Evolutionary conservation across 2,113 vertebrate species (phyloP), one percentile per base, ranked within the genome.

Genomic region (Corvus cornix): DNA sequence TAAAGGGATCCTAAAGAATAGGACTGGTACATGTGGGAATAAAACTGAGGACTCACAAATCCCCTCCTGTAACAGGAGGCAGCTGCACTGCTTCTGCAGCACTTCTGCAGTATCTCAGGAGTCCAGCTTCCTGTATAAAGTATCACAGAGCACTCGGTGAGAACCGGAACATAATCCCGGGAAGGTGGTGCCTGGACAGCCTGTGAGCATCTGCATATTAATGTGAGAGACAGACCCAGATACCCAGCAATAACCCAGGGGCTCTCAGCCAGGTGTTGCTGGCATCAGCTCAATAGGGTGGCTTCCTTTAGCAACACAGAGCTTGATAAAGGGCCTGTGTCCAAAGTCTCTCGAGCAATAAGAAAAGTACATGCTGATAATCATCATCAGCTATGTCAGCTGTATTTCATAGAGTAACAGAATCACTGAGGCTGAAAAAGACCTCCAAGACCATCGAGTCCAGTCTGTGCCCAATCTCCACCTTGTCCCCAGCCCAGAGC

Each of bases 381-480:
- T 52, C 23, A 44, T 46, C 33, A 59, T 39, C 77, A 58, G 3
- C 37, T 20, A 1, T 44, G 43, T 31, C 59, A 82, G 39, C 60
- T 81, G 15, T 44, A 52, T 59, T 60, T 59, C 37, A 67, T 0
- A 23, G 67, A 28, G 28, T 16, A 20, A 22, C 28, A 33, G 37
- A 44, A 55, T 31, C 43, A 8, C 0, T 27, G 26, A 41, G 44
- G 52, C 17, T 74, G 44, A 10, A 5, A 52, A 39, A 74, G 23
- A 3, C 19, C 44, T 51, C 12, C 44, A 2, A 35, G 35, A 6
- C 26, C 58, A 17, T 9, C 0, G 1, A 73, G 44, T 28, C 16
- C 33, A 15, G 8, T 9, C 60, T 68, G 53, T 59, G 62, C 5
- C 24, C 0, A 0, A 9, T n/a, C 5, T 37, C 46, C 37, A 59